Percentiles rank a stretch among this genome's conserved stretches.
Evolutionary conservation across 53 echinoderm and acorn worm genomes (phyloP).

Genomic region (Astropecten irregularis): DNA sequence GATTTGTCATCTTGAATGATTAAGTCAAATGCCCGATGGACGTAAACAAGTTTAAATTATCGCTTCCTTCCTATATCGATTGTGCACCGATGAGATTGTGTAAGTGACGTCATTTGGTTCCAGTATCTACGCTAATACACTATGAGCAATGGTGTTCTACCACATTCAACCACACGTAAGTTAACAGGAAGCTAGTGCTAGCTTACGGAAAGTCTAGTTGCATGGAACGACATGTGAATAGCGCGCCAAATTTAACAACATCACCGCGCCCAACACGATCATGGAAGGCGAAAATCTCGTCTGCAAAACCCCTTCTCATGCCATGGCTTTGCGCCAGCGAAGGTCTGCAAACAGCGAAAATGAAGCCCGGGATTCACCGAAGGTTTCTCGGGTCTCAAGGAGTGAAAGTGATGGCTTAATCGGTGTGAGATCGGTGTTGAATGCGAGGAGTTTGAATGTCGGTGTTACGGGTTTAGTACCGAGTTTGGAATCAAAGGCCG

Average conservation of each 20-base stretch:
- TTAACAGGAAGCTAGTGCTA: too few species aligned
- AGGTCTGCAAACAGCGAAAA: not conserved
- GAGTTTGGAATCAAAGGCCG: constrained; percentile 63
- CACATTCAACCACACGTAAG: too few species aligned
- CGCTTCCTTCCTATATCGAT: too few species aligned
- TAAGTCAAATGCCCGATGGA: too few species aligned
- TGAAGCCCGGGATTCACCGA: not conserved
- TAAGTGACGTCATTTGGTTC: too few species aligned
- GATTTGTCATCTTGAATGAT: too few species aligned
- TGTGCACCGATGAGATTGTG: too few species aligned
- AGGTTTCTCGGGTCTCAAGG: not conserved
- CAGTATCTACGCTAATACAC: too few species aligned
- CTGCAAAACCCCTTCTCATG: constrained; percentile 20
- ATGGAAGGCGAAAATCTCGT: constrained; percentile 25
- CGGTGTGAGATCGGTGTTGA: constrained; percentile 10
- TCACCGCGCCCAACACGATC: not conserved
- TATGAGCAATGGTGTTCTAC: too few species aligned
- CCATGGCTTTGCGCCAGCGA: constrained; percentile 11
- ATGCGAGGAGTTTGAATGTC: constrained; percentile 7
- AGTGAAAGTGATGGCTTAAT: not conserved
- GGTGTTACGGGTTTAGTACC: constrained; percentile 33
- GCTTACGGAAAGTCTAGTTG: too few species aligned
- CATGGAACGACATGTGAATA: too few species aligned
- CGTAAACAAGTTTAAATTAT: too few species aligned
- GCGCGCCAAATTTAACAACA: constrained; percentile 38